Evolutionary conservation across 2,113 vertebrate genomes (phyloP), one percentile per base, ranked within the genome.

Genomic region (Osmerus mordax): DNA sequence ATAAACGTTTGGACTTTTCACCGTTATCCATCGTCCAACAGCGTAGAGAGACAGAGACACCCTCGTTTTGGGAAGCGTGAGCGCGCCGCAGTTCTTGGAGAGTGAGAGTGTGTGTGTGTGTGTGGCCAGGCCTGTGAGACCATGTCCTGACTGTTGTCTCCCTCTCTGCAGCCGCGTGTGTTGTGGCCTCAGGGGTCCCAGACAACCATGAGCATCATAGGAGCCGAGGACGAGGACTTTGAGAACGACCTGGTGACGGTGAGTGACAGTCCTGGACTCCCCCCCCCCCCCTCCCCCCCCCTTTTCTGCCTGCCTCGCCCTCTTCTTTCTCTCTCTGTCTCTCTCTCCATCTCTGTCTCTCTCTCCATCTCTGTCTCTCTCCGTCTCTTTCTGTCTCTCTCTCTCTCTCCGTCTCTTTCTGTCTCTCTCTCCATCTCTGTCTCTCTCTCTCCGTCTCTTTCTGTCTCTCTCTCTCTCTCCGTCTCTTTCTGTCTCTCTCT

Each of bases 221-320:
- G 95, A 65, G 95, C 95, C 0, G 95, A 97, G 83, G 95, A 97
- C 13, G 95, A 97, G 82, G 93, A 95, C 62, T 97, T 97, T 78
- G 95, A 97, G 84, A 96, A 94, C 3, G 95, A 97, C 70, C 84
- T 96, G 67, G 91, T 92, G 60, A 88, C 90, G 65, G 94, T 96
- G 83, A 94, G 94, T 80, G 9, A 36, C 7, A 59, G 11, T n/a
- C 15, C n/a, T 8, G 28, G 19, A 62, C 8, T 19, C 1, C 9
- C n/a, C 3, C 25, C 25, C 25, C 25, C 9, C n/a, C 3, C 25
- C 25, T n/a, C n/a, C n/a, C 11, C n/a, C 3, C 25, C 25, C 25
- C 25, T 28, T 28, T 28, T 2, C 25, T 28, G 25, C 11, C 62
- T 64, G 62, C 41, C 58, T 64, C 67, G 47, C 64, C 65, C 60